Evolutionary conservation across 2,113 vertebrate species (phyloP).

Genomic region (Sitta europaea): DNA sequence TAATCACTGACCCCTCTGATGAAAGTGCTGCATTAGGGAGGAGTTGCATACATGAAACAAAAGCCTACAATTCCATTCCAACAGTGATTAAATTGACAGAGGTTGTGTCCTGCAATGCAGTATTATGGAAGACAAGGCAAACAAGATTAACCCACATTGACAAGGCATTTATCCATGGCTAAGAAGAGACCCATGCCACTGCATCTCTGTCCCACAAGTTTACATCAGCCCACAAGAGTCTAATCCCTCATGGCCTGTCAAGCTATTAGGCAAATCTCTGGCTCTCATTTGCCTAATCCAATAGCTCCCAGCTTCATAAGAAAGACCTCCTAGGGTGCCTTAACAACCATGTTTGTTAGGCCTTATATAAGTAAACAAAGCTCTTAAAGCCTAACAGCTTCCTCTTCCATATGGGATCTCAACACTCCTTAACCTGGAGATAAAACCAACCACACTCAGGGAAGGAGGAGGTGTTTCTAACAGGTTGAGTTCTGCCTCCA

Average conservation of each 20-base stretch:
- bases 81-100: not conserved
- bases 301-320: slow-evolving; percentile 69
- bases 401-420: slow-evolving; percentile 48
- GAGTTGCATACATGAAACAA: not conserved
- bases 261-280: slow-evolving; percentile 68
- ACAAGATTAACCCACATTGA: slow-evolving; percentile 79
- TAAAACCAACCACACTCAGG: not conserved
- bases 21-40: not conserved
- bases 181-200: slow-evolving; percentile 48
- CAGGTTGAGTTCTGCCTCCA: not conserved
- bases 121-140: slow-evolving; percentile 74
- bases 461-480: not conserved
- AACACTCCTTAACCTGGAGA: slow-evolving; percentile 3
- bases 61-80: slow-evolving; percentile 10
- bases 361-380: slow-evolving; percentile 84
- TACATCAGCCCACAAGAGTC: slow-evolving; percentile 69
- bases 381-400: slow-evolving; percentile 57
- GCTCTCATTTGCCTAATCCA: slow-evolving; percentile 84
- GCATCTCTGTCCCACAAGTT: slow-evolving; percentile 56
- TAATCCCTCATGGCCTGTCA: slow-evolving; percentile 81
- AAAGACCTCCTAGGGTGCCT: slow-evolving; percentile 70
- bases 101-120: slow-evolving; percentile 46
- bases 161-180: slow-evolving; percentile 74
- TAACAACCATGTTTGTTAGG: slow-evolving; percentile 75
- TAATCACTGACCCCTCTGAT: slow-evolving; percentile 24